phyloP scores from a whole-genome alignment of 1,140 invertebrate genomes.

The Meteorus sp. region DNA sequence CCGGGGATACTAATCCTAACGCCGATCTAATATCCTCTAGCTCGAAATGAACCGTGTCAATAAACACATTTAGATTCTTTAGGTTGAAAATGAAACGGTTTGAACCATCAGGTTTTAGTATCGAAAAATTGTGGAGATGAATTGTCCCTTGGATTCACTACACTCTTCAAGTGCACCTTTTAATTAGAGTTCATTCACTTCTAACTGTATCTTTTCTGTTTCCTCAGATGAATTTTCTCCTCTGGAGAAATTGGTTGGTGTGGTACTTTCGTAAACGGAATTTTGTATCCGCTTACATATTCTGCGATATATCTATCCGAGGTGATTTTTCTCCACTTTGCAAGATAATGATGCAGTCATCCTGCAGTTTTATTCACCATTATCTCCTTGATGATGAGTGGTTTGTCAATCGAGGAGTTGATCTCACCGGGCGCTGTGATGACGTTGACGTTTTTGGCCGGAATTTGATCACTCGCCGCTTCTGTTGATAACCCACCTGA shows the following conservation, averaged over 20 bases:
- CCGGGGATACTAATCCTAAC: background rate
- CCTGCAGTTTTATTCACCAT: constrained; percentile 22
- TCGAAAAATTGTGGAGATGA: constrained; percentile 2
- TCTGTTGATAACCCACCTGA: constrained; percentile 15
- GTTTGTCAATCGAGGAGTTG: constrained; percentile 7
- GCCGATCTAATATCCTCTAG: constrained; percentile 1
- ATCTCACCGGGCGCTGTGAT: constrained; percentile 22
- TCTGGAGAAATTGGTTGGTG: background rate
- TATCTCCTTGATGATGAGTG: constrained; percentile 22
- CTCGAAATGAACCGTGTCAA: constrained; percentile 3
- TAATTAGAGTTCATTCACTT: no score
- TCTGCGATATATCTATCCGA: constrained; percentile 18
- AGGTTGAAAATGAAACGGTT: constrained; percentile 5
- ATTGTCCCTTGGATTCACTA: background rate
- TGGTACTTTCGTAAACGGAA: constrained; percentile 1
- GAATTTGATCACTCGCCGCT: background rate
- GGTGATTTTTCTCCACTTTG: constrained; percentile 23
- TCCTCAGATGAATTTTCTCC: no score
- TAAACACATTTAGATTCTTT: constrained; percentile 6
- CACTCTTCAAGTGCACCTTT: background rate
- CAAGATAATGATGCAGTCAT: constrained; percentile 13
- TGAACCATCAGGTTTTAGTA: background rate
- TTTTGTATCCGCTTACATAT: constrained; percentile 24
- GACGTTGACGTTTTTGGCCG: constrained; percentile 8
- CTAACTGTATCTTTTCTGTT: no score